Percentiles rank a stretch among this genome's conserved stretches.
These are phyloP conservation scores for Columba janthina DNA, from an alignment of 2,113 vertebrate genomes.

Conservation along the genomic window DNA sequence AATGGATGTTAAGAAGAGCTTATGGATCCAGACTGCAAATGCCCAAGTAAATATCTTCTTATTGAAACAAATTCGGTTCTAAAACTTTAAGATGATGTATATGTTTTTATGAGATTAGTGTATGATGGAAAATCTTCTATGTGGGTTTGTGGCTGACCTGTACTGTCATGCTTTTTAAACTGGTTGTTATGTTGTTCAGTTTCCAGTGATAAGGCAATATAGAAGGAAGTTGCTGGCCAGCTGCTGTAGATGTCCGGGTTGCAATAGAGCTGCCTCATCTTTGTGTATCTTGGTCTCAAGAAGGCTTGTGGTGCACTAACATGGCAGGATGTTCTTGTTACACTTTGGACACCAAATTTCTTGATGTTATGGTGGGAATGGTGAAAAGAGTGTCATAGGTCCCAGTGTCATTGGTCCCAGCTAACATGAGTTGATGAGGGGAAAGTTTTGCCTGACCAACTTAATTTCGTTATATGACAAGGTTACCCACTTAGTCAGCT, in stretches of 20 bases:
- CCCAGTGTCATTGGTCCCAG: no score
- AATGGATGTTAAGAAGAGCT: not conserved
- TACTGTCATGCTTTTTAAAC: not conserved
- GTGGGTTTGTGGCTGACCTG: not conserved
- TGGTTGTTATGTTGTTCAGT: not conserved
- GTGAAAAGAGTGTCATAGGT: not conserved
- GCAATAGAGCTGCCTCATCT: not conserved
- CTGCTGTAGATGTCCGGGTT: not conserved
- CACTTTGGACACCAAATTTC: not conserved
- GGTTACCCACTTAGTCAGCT: no score
- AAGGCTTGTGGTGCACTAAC: not conserved
- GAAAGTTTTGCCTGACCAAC: no score
- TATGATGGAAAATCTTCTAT: not conserved
- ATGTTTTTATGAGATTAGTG: not conserved
- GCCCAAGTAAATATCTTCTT: not conserved
- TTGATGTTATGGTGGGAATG: not conserved
- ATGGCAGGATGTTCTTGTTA: not conserved
- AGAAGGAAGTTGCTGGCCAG: not conserved
- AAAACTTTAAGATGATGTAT: not conserved
- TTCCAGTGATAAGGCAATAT: not conserved
- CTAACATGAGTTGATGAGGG: no score
- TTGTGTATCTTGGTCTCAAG: not conserved
- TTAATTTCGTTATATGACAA: no score
- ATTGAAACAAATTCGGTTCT: not conserved
- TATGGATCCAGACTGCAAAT: not conserved